Conservation (phyloP, 2,888 invertebrate genomes). For the Macaria liturata region DNA sequence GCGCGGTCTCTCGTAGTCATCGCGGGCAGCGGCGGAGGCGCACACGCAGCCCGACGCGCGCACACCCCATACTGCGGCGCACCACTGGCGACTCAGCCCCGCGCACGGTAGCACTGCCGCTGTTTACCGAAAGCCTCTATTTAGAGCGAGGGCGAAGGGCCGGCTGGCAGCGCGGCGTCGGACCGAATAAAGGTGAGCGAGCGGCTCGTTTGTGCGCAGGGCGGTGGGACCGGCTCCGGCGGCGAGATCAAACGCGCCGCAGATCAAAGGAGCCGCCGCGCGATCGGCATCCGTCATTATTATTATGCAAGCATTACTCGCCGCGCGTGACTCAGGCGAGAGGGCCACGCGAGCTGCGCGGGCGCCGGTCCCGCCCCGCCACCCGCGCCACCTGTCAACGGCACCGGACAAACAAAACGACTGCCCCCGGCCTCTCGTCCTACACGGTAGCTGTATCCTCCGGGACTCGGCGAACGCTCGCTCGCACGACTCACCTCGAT, state of each 20-base stretch:
- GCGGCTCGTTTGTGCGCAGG: slow-evolving; percentile 80
- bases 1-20: slow-evolving; percentile 48
- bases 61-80: slow-evolving; percentile 75
- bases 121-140: slow-evolving; percentile 81
- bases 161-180: slow-evolving; percentile 73
- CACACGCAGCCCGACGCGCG: slow-evolving; percentile 44
- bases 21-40: slow-evolving; percentile 35
- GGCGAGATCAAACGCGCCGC: slow-evolving; percentile 79
- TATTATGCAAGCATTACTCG: slow-evolving; percentile 84
- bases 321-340: slow-evolving; percentile 82
- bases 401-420: slow-evolving; percentile 48
- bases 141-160: slow-evolving; percentile 81
- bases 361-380: slow-evolving; percentile 58
- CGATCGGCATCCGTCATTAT: slow-evolving; percentile 84
- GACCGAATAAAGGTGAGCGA: slow-evolving; percentile 80
- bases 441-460: neutral
- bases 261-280: slow-evolving; percentile 82
- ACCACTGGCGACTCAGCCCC: slow-evolving; percentile 53
- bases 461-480: neutral
- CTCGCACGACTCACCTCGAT: too few species aligned
- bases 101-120: slow-evolving; percentile 74
- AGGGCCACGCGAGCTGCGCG: slow-evolving; percentile 80
- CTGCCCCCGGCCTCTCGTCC: slow-evolving; percentile 37
- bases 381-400: slow-evolving; percentile 62
- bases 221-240: slow-evolving; percentile 78